Percentiles rank a stretch among this genome's conserved stretches.
Conservation (phyloP, 2,797 vertebrate species). For the Oreortyx pictus region DNA sequence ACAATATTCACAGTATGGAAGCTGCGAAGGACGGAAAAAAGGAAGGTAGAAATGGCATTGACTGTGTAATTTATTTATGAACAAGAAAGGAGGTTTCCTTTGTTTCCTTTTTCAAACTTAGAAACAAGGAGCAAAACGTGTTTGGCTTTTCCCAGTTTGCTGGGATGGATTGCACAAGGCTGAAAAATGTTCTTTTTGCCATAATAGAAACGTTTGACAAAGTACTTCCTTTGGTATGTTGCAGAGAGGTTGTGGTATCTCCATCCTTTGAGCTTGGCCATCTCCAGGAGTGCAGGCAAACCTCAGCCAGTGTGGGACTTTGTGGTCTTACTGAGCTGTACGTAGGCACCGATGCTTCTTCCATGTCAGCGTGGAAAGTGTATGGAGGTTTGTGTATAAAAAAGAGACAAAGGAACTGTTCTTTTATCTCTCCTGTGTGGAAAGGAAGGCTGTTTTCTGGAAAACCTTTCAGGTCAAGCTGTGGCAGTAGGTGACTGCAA, state of each 20-base stretch:
- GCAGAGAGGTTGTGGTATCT: neutral
- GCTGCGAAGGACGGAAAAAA: neutral
- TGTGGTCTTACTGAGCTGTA: no score
- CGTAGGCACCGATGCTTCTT: neutral
- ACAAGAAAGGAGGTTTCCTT: neutral
- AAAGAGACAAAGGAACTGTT: neutral
- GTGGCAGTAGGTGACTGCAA: neutral
- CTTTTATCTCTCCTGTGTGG: neutral
- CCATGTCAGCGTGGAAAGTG: accelerated
- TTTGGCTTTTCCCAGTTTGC: neutral
- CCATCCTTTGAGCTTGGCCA: neutral
- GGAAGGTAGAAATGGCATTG: neutral
- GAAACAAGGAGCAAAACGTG: neutral
- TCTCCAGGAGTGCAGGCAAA: accelerated
- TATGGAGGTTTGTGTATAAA: neutral
- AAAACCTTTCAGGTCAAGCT: neutral
- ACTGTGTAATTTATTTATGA: neutral
- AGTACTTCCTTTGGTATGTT: neutral
- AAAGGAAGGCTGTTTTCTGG: neutral
- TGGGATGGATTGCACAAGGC: neutral
- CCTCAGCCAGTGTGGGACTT: neutral
- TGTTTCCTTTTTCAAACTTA: neutral
- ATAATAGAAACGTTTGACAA: neutral
- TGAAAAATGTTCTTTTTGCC: neutral
- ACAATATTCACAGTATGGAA: neutral